Base-by-base conservation (phyloP, 2,113 vertebrate species). In the Ia io region DNA sequence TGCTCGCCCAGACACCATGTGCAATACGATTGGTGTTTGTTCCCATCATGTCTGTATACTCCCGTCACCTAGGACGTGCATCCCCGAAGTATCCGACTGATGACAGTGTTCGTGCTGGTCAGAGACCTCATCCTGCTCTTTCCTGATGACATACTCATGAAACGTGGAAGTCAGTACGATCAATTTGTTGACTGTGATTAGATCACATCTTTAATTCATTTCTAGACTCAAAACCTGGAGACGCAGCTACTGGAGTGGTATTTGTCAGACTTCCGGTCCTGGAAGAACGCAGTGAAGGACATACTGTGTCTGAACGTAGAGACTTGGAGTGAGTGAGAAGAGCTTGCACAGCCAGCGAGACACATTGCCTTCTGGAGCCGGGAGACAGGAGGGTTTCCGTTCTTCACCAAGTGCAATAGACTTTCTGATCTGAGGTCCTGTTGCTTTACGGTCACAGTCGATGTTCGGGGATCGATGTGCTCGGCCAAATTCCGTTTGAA, bases 341-440 rank as follows among this genome's bases (percentile, higher is more conserved):
- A 98, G 96, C 96, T 94, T 97, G 95, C 97, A 91, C 96, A 95
- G 97, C 97, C 97, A 95, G 95, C 51, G 2, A 98, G 96, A 98
- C 95, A 88, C 97, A 96, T 98, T 97, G 98, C 98, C 98, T 98
- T 97, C 97, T 96, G 98, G 97, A 97, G 95, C 97, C 97, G 95
- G 97, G 96, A 97, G 98, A 97, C 98, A 98, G 96, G 98, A 98
- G 98, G 98, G 84, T 94, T 97, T 96, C 63, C 92, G 97, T 98
- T 98, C 98, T 98, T 99, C 98, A 98, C 98, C 98, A 99, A 99
- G 98, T 99, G 99, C 98, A 99, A 98, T 98, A 98, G 99, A 98
- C 98, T 98, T 98, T 98, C 98, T 98, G 98, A 98, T 99, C 95
- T 98, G 98, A 98, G 98, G 97, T 98, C 98, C 98, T 98, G 98